A percentile compares a stretch with the other conserved stretches of the same genome.
phyloP scores from a whole-genome alignment of 2,797 vertebrate genomes.

The Anguilla marmorata region DNA sequence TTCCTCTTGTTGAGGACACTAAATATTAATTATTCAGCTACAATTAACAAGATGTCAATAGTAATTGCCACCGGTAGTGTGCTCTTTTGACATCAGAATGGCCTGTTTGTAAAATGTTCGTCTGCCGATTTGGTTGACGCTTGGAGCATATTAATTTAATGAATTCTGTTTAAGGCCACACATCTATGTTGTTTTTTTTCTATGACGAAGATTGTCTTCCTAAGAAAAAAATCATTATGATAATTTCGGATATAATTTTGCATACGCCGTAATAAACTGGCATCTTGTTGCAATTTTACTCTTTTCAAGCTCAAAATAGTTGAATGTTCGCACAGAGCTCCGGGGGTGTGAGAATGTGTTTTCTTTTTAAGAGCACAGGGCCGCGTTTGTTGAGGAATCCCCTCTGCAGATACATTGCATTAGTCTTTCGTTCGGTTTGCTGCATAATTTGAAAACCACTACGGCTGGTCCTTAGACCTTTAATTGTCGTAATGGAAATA shows the following conservation, averaged over 20 bases:
- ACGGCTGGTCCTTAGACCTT: constrained; percentile 10
- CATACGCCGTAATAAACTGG: background rate
- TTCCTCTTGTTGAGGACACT: constrained; percentile 49
- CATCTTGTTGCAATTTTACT: background rate
- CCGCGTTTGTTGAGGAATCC: background rate
- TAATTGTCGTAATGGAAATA: constrained; percentile 49
- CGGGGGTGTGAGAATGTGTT: background rate
- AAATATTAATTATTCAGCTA: constrained; percentile 70
- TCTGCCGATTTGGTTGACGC: constrained; percentile 31
- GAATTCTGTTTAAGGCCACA: constrained; percentile 15
- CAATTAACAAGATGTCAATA: constrained; percentile 72
- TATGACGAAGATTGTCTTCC: background rate
- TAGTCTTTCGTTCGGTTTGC: constrained; percentile 15
- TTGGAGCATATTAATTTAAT: constrained; percentile 27
- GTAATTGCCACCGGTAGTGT: constrained; percentile 63
- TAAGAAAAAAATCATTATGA: background rate
- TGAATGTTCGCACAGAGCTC: background rate
- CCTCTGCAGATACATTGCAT: constrained; percentile 13
- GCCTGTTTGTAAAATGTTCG: constrained; percentile 53
- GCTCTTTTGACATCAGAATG: constrained; percentile 61
- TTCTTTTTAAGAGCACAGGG: background rate
- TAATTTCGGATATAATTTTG: background rate
- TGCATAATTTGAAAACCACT: constrained; percentile 19
- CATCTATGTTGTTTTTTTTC: background rate
- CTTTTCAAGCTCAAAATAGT: background rate